Percentiles rank a stretch among this genome's conserved stretches.
These are phyloP conservation scores for Drosophila mayri DNA, from an alignment of 1,140 invertebrate species.

Conservation along the genomic window DNA sequence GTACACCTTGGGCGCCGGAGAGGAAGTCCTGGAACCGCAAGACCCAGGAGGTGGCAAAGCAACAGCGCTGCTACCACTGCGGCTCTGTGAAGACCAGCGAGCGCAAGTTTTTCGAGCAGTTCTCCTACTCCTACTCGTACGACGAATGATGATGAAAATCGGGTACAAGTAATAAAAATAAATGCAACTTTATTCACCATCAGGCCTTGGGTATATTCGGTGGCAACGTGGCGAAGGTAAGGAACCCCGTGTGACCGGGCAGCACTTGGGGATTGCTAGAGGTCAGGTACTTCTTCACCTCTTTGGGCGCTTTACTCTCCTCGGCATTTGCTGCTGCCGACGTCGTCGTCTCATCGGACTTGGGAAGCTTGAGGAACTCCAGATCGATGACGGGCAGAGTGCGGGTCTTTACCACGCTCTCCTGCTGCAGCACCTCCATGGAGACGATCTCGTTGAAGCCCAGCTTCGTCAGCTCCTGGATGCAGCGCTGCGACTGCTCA, in stretches of 20 bases:
- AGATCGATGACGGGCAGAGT: conserved; percentile 89
- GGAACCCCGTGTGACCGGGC: conserved; percentile 97
- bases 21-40: conserved; percentile 71
- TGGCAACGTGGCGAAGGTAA: conserved; percentile 95
- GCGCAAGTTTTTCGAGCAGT: conserved; percentile 60
- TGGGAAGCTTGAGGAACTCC: conserved; percentile 87
- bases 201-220: conserved; percentile 85
- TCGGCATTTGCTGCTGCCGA: conserved; percentile 31
- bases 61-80: conserved; percentile 69
- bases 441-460: conserved; percentile 95
- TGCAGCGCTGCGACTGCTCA: conserved; percentile 97
- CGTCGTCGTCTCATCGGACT: conserved; percentile 56
- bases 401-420: conserved; percentile 91
- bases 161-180: conserved; percentile 33
- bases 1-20: conserved; percentile 85
- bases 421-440: conserved; percentile 94
- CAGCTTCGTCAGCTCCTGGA: conserved; percentile 88
- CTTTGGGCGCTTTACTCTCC: conserved; percentile 77
- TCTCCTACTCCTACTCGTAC: conserved; percentile 51
- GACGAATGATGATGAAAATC: conserved; percentile 55
- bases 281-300: conserved; percentile 88
- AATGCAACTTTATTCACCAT: conserved; percentile 45
- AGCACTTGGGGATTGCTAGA: conserved; percentile 89
- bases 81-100: conserved; percentile 56
- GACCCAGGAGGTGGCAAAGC: conserved; percentile 30